Conservation (phyloP, 92 coral and sea anemone genomes). For the Metridium senile region DNA sequence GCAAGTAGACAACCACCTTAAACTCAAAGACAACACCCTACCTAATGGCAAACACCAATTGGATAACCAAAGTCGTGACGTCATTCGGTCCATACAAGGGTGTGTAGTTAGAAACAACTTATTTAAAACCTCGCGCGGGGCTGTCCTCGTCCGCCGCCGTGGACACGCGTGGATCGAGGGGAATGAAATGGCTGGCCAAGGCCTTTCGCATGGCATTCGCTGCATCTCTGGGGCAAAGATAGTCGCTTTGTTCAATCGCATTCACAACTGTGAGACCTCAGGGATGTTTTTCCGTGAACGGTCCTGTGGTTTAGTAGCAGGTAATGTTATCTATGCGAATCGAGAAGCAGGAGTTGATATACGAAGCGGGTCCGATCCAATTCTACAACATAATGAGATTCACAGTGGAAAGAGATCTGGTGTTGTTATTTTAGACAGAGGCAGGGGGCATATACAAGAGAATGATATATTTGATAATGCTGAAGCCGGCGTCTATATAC, state of each 20-base stretch:
- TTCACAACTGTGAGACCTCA: conserved; percentile 89
- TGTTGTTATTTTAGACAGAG: conserved; percentile 92
- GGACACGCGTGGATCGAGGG: conserved; percentile 98
- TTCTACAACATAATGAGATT: conserved; percentile 92
- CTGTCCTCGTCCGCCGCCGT: conserved; percentile 79
- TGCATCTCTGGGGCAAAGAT: conserved; percentile 85
- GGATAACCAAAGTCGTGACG: conserved; percentile 67
- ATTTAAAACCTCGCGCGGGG: conserved; percentile 78
- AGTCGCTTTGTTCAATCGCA: conserved; percentile 77
- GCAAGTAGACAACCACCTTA: conserved; percentile 44
- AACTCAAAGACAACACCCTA: conserved; percentile 20
- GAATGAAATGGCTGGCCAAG: conserved; percentile 62
- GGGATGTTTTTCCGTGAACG: conserved; percentile 93
- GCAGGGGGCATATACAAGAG: conserved; percentile 80
- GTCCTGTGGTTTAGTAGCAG: conserved; percentile 92
- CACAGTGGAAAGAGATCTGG: conserved; percentile 92
- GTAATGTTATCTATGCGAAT: conserved; percentile 83
- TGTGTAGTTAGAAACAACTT: conserved; percentile 81
- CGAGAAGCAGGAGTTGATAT: conserved; percentile 95
- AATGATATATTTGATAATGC: conserved; percentile 94
- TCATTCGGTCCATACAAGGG: conserved; percentile 81
- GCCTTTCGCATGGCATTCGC: conserved; percentile 74
- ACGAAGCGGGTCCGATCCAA: conserved; percentile 92
- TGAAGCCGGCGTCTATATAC: conserved; percentile 92
- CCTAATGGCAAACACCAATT: conserved; percentile 56